Percentiles rank a stretch among this genome's conserved stretches.
phyloP scores from a whole-genome alignment of 1,140 invertebrate species.

The Drosophila nasuta region DNA sequence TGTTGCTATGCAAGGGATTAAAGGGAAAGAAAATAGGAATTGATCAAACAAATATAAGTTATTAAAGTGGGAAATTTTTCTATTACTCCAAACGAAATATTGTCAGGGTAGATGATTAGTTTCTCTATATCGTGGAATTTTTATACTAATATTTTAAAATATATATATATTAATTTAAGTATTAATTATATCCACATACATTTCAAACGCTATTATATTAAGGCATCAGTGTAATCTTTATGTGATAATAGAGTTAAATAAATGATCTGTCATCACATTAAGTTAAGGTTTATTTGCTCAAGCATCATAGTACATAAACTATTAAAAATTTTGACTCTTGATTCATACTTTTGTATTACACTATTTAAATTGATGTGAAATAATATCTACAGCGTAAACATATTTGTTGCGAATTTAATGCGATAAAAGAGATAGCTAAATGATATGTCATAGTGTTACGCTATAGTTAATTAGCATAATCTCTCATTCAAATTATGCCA shows the following conservation, averaged over 20 bases:
- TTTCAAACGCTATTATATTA: background rate
- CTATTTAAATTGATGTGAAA: background rate
- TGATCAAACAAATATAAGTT: too few species aligned
- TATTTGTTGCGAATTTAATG: background rate
- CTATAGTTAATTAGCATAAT: constrained; percentile 1
- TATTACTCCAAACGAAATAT: too few species aligned
- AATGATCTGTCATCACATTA: background rate
- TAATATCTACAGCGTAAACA: background rate
- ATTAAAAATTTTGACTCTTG: too few species aligned
- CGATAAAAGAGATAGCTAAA: background rate
- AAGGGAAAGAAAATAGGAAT: too few species aligned
- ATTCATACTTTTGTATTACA: background rate
- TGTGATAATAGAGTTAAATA: background rate
- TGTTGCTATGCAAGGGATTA: background rate
- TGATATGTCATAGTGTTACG: background rate
- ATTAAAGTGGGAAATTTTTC: too few species aligned
- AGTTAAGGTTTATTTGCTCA: background rate
- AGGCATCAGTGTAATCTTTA: background rate
- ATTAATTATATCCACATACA: too few species aligned
- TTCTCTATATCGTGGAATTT: too few species aligned
- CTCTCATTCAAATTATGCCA: background rate
- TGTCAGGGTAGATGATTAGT: too few species aligned
- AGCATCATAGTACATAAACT: too few species aligned
- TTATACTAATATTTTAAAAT: too few species aligned
- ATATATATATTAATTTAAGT: too few species aligned